Evolutionary conservation across 2,113 vertebrate species (phyloP).

Genomic region (Hyperoodon ampullatus): DNA sequence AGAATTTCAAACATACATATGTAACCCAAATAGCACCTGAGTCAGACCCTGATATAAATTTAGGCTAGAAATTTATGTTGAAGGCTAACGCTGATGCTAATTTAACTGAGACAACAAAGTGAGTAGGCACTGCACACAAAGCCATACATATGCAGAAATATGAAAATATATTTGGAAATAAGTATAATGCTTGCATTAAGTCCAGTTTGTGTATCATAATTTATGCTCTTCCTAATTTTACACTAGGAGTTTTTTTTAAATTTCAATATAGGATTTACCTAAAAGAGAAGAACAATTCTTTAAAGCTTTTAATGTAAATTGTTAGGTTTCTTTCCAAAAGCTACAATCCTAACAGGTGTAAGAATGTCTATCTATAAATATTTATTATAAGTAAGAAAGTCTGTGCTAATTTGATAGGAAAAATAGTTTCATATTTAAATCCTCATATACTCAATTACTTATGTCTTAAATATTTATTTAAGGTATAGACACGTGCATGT

Average conservation of each 20-base stretch:
- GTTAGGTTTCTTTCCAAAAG: neutral
- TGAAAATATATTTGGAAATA: conserved; percentile 40
- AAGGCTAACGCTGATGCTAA: neutral
- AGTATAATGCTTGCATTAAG: neutral
- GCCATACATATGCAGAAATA: neutral
- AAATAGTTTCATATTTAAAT: conserved; percentile 28
- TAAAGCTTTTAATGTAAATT: conserved; percentile 10
- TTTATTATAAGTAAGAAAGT: conserved; percentile 6
- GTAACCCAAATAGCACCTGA: neutral
- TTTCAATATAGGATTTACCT: neutral
- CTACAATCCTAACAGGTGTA: neutral
- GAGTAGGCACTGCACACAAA: neutral
- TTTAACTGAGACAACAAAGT: neutral
- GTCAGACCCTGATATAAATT: neutral
- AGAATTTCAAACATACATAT: conserved; percentile 21
- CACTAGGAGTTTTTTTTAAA: neutral
- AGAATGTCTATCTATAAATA: neutral
- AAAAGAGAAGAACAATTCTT: neutral
- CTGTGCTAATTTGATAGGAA: conserved; percentile 22
- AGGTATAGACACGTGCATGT: conserved; percentile 10
- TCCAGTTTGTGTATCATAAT: neutral
- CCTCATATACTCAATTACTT: neutral
- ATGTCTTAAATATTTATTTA: conserved; percentile 11
- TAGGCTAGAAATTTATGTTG: neutral
- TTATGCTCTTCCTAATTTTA: neutral